Percentiles rank a stretch among this genome's conserved stretches.
Evolutionary conservation across 2,113 vertebrate genomes (phyloP).

Genomic region (Zingel zingel): DNA sequence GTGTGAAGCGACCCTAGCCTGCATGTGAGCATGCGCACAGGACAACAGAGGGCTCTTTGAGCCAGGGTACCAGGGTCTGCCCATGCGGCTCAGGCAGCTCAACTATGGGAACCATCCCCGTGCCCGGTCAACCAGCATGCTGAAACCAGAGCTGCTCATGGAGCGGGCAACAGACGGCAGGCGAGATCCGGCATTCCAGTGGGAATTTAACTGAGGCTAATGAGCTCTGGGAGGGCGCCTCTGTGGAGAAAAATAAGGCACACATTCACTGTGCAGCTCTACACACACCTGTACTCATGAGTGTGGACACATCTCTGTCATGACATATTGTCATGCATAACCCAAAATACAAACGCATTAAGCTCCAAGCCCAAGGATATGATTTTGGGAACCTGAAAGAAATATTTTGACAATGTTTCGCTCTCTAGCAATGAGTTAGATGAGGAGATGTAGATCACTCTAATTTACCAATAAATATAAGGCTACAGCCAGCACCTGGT

Average conservation of each 20-base stretch:
- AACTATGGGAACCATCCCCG: conserved; percentile 83
- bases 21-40: conserved; percentile 30
- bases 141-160: conserved; percentile 72
- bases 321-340: background rate
- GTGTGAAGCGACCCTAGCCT: conserved; percentile 67
- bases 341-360: background rate
- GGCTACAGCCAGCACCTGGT: background rate
- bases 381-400: background rate
- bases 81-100: conserved; percentile 77
- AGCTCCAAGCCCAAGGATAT: background rate
- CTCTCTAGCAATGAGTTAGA: background rate
- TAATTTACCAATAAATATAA: background rate
- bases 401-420: background rate
- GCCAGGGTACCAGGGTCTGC: conserved; percentile 63
- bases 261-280: conserved; percentile 11
- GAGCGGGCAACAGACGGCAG: conserved; percentile 72
- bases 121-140: conserved; percentile 69
- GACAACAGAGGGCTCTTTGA: conserved; percentile 86
- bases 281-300: conserved; percentile 14
- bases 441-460: background rate
- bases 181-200: conserved; percentile 71
- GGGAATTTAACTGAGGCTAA: conserved; percentile 63
- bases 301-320: background rate
- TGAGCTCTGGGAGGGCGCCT: conserved; percentile 49
- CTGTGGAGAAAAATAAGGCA: conserved; percentile 22